Evolutionary conservation across 1,140 invertebrate species (phyloP), one percentile per base, ranked within the genome.

Genomic region (Zaprionus nigranus): DNA sequence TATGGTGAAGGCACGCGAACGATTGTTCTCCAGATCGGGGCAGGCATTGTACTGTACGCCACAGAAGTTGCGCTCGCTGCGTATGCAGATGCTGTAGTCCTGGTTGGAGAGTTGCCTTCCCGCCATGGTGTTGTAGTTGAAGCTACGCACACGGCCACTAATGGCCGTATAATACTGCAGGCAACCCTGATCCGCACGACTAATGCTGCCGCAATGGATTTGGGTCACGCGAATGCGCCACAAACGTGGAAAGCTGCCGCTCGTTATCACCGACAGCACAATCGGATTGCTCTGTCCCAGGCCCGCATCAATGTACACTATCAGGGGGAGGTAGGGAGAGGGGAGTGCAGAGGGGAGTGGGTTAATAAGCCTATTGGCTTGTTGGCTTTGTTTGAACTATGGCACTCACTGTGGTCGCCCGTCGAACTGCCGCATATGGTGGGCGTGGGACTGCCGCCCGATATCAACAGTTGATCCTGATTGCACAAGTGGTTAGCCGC

Each of bases 31-130:
- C 82, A 94, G 93, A 83, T 97, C 95, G 5, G 94, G 90, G 82
- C 96, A 97, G 7, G 95, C 94, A 30, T 95, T 95, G 80, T 97
- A 98, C 72, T 97, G 97, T 53, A 98, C 96, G 2, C 97, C 96
- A 80, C 97, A 98, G 90, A 98, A 98, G 87, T 98, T 98, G 69
- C 96, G 94, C 87, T 98, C 97, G 72, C 95, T 96, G 30, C 97
- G 93, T 20, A 98, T 95, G 88, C 97, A 98, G 58, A 97, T 96
- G 64, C 96, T 96, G 91, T 98, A 98, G 86, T 98, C 96, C 88
- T 98, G 97, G 93, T 98, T 98, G 24, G 96, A 97, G 1, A 98
- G 93, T 85, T 98, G 97, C n/a, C 96, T 93, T 0, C 97, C 97
- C 1, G 92, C 94, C 0, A 93, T 93, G 0, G 96, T 94, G 70